Evolutionary conservation across 2,888 invertebrate species (phyloP).

Genomic region (Napeogenes sylphis): DNA sequence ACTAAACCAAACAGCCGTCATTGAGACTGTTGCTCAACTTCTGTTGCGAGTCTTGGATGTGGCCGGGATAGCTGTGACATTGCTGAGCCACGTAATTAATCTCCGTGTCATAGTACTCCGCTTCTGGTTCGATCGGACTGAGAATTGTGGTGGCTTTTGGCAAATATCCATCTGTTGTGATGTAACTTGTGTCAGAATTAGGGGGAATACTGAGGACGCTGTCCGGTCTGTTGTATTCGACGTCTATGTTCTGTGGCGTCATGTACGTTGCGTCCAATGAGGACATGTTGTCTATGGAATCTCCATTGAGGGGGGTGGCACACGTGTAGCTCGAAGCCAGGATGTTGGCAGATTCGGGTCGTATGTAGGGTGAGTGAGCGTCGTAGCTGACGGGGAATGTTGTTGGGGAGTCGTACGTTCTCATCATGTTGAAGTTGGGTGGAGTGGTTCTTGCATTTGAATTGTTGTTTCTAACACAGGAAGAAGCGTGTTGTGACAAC

Average conservation of each 20-base stretch:
- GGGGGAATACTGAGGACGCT: slow-evolving; percentile 66
- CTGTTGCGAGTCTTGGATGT: slow-evolving; percentile 61
- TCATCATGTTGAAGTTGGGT: slow-evolving; percentile 67
- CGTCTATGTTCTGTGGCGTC: slow-evolving; percentile 58
- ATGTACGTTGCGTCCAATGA: slow-evolving; percentile 64
- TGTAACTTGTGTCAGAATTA: slow-evolving; percentile 52
- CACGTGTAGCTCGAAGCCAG: slow-evolving; percentile 72
- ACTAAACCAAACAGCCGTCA: slow-evolving; percentile 80
- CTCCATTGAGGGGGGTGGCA: slow-evolving; percentile 59
- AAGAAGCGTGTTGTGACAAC: slow-evolving; percentile 84
- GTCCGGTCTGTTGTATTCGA: slow-evolving; percentile 65
- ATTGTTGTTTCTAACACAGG: slow-evolving; percentile 79
- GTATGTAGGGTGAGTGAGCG: slow-evolving; percentile 69
- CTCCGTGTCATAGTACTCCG: slow-evolving; percentile 74
- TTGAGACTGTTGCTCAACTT: slow-evolving; percentile 78
- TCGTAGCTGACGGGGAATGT: slow-evolving; percentile 69
- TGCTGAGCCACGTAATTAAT: slow-evolving; percentile 74
- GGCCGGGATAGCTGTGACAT: slow-evolving; percentile 75
- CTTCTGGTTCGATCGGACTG: slow-evolving; percentile 74
- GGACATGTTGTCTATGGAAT: slow-evolving; percentile 64
- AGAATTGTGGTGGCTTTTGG: slow-evolving; percentile 69
- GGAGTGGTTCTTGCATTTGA: slow-evolving; percentile 57
- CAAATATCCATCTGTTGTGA: slow-evolving; percentile 65
- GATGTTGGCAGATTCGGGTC: slow-evolving; percentile 74
- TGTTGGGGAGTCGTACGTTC: slow-evolving; percentile 65